A percentile compares a stretch with the other conserved stretches of the same genome.
Conservation (phyloP, 1,140 invertebrate genomes). For the Tetranychus cinnabarinus region DNA sequence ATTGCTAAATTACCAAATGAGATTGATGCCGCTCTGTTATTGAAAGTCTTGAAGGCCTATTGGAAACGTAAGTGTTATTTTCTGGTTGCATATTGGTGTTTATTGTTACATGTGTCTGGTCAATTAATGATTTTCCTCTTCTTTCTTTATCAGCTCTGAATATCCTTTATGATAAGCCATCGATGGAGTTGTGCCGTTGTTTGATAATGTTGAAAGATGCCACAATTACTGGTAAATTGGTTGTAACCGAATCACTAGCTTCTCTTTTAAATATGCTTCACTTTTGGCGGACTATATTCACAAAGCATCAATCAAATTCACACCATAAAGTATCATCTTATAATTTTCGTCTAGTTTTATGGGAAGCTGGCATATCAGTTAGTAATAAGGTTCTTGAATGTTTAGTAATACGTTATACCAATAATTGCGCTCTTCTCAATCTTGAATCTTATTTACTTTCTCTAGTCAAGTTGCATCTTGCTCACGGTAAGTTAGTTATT, state of each 20-base stretch:
- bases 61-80: constrained; percentile 27
- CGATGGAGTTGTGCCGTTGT: constrained; percentile 35
- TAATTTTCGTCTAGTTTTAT: constrained; percentile 33
- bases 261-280: constrained; percentile 35
- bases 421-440: constrained; percentile 28
- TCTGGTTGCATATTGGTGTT: not conserved
- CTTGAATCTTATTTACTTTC: constrained; percentile 40
- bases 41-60: constrained; percentile 32
- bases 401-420: constrained; percentile 37
- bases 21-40: constrained; percentile 33
- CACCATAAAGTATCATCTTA: constrained; percentile 34
- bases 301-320: constrained; percentile 18
- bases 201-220: constrained; percentile 39
- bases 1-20: constrained; percentile 27
- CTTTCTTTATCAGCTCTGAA: constrained; percentile 19
- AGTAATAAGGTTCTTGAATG: constrained; percentile 50
- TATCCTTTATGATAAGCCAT: constrained; percentile 26
- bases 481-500: constrained; percentile 31
- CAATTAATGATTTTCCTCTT: not conserved
- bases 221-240: constrained; percentile 36
- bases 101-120: not conserved
- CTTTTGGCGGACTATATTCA: constrained; percentile 32
- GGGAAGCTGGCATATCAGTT: constrained; percentile 36
- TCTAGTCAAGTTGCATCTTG: constrained; percentile 40
- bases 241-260: constrained; percentile 29